Conservation (phyloP, 37 sponge, comb jelly and placozoan species). For the Ianthella basta region DNA sequence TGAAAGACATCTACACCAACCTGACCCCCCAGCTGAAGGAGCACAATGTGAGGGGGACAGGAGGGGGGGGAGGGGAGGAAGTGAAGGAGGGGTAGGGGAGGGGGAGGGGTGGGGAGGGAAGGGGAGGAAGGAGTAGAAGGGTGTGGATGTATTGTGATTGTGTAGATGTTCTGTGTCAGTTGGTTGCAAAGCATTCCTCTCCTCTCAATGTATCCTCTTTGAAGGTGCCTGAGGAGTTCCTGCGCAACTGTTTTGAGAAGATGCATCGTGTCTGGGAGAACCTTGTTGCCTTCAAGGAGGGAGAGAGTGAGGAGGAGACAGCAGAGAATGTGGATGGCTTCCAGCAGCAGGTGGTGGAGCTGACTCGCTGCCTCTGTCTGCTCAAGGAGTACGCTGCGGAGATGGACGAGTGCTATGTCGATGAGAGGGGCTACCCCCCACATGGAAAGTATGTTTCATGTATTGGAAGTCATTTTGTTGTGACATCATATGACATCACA, state of each 20-base stretch:
- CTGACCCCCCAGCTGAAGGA: conserved; percentile 73
- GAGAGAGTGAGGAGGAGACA: not conserved
- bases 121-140: too few species aligned
- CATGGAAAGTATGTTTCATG: conserved; percentile 82
- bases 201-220: too few species aligned
- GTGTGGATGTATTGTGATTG: too few species aligned
- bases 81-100: too few species aligned
- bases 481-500: too few species aligned
- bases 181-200: too few species aligned
- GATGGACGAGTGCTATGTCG: conserved; percentile 78
- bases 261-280: not conserved
- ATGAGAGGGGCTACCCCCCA: conserved; percentile 85
- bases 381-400: conserved; percentile 84
- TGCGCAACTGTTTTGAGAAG: conserved; percentile 13
- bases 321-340: conserved; percentile 1
- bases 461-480: too few species aligned
- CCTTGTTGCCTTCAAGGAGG: conserved; percentile 17
- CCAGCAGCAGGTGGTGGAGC: conserved; percentile 58
- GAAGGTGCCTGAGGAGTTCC: conserved; percentile 23
- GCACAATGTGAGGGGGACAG: conserved; percentile 56
- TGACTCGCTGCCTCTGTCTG: conserved; percentile 82
- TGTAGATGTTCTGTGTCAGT: too few species aligned
- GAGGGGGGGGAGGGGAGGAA: too few species aligned
- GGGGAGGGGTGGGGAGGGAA: too few species aligned
- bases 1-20: conserved; percentile 90